Evolutionary conservation across 2,113 vertebrate genomes (phyloP).

Genomic region (Herpetotheres cachinnans): DNA sequence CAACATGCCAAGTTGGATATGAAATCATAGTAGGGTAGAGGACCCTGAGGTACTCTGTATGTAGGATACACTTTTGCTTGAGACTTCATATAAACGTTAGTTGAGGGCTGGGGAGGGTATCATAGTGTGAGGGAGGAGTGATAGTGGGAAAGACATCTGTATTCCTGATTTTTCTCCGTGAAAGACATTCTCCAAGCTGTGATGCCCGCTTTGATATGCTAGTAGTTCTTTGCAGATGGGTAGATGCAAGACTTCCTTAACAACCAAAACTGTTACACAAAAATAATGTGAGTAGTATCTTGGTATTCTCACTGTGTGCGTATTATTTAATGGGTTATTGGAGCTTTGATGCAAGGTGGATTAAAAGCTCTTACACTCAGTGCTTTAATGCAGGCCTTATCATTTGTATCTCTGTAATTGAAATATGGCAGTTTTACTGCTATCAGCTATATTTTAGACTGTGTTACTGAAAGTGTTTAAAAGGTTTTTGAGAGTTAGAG

Average conservation of each 20-base stretch:
- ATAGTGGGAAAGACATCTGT: background rate
- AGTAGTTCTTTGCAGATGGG: background rate
- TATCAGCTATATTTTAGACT: background rate
- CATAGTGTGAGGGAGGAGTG: background rate
- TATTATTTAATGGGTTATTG: conserved; percentile 2
- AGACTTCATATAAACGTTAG: background rate
- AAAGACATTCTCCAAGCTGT: background rate
- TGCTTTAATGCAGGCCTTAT: background rate
- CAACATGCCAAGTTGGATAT: conserved; percentile 77
- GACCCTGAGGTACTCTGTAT: conserved; percentile 76
- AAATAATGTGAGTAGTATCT: background rate
- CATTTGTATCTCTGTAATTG: background rate
- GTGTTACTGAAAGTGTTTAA: background rate
- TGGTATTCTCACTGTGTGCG: background rate
- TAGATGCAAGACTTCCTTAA: background rate
- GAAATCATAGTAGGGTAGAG: conserved; percentile 70
- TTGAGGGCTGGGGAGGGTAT: background rate
- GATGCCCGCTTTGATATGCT: background rate
- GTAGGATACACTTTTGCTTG: background rate
- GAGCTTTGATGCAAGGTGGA: background rate
- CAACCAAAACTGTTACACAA: background rate
- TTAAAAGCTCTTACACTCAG: background rate
- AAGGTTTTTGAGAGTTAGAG: conserved; percentile 8
- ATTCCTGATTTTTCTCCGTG: background rate
- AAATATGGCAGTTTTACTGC: background rate